Conservation (phyloP, 2,113 vertebrate species). For the Silurus asotus region DNA sequence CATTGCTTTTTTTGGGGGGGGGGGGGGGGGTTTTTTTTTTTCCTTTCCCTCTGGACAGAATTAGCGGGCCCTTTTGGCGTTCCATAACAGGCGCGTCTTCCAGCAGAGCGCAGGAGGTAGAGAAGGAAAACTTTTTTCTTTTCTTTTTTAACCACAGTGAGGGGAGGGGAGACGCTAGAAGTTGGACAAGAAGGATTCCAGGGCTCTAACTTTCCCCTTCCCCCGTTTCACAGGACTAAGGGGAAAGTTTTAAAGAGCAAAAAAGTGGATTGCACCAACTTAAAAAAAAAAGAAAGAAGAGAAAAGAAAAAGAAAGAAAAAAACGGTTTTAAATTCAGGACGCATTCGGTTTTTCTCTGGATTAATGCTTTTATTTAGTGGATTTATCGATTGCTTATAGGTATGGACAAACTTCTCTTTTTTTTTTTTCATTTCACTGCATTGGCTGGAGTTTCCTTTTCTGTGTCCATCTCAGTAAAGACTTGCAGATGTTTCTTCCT, state of each 20-base stretch:
- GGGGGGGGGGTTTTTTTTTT: background rate
- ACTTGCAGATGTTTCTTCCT: background rate
- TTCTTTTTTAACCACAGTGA: background rate
- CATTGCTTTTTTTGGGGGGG: too few species aligned
- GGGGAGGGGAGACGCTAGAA: slow-evolving; percentile 65
- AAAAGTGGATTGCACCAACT: slow-evolving; percentile 63
- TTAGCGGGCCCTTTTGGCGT: slow-evolving; percentile 1
- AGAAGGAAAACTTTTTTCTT: slow-evolving; percentile 4
- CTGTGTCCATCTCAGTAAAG: background rate
- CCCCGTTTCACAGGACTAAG: slow-evolving; percentile 51
- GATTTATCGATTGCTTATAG: slow-evolving; percentile 66
- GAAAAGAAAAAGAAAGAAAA: background rate
- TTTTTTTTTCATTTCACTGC: background rate
- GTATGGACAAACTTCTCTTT: slow-evolving; percentile 61
- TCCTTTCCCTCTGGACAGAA: too few species aligned
- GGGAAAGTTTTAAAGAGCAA: slow-evolving; percentile 43
- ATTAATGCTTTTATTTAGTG: slow-evolving; percentile 67
- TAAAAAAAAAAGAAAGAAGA: background rate
- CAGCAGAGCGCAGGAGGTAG: background rate
- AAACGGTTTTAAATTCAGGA: slow-evolving; percentile 10
- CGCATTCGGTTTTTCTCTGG: slow-evolving; percentile 48
- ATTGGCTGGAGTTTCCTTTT: background rate
- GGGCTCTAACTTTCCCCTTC: slow-evolving; percentile 61
- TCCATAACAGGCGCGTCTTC: slow-evolving; percentile 56
- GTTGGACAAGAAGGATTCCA: slow-evolving; percentile 63